Conservation (phyloP, 2,888 invertebrate species). For the Atethmia centrago region DNA sequence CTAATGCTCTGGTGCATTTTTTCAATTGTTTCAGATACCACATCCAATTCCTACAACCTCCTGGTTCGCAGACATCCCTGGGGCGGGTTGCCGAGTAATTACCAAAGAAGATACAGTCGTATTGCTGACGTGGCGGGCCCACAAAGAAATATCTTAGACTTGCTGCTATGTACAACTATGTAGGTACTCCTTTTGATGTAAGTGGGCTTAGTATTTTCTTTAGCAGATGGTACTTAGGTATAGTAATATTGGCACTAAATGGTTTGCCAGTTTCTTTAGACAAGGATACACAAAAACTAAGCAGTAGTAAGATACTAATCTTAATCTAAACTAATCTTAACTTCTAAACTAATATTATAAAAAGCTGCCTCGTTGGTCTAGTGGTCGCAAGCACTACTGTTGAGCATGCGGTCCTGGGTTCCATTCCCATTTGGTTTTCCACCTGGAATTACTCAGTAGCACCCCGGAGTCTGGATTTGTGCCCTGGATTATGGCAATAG, state of each 20-base stretch:
- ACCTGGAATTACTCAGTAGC: too few relatives aligned
- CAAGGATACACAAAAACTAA: too few relatives aligned
- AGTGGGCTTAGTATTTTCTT: slow-evolving; percentile 30
- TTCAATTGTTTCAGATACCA: slow-evolving; percentile 37
- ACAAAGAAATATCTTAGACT: slow-evolving; percentile 61
- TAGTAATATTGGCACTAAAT: not conserved
- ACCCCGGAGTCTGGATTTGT: too few relatives aligned
- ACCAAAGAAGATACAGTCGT: slow-evolving; percentile 74
- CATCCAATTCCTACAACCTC: slow-evolving; percentile 43
- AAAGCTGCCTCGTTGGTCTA: too few relatives aligned
- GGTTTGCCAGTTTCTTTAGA: not conserved
- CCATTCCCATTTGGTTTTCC: too few relatives aligned
- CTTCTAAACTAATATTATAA: too few relatives aligned
- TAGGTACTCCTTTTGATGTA: slow-evolving; percentile 44
- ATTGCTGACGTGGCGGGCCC: slow-evolving; percentile 70
- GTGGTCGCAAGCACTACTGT: too few relatives aligned
- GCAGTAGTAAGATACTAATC: too few relatives aligned
- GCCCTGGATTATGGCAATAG: too few relatives aligned
- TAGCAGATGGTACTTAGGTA: not conserved
- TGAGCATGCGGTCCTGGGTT: too few relatives aligned
- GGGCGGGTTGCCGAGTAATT: slow-evolving; percentile 74
- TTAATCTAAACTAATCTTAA: too few relatives aligned
- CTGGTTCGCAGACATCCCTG: slow-evolving; percentile 55
- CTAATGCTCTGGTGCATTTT: too few relatives aligned
- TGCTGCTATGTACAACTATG: slow-evolving; percentile 20